A percentile compares a stretch with the other conserved stretches of the same genome.
These are phyloP conservation scores for Psilopogon haemacephalus DNA, from an alignment of 2,113 vertebrate genomes.

Conservation along the genomic window DNA sequence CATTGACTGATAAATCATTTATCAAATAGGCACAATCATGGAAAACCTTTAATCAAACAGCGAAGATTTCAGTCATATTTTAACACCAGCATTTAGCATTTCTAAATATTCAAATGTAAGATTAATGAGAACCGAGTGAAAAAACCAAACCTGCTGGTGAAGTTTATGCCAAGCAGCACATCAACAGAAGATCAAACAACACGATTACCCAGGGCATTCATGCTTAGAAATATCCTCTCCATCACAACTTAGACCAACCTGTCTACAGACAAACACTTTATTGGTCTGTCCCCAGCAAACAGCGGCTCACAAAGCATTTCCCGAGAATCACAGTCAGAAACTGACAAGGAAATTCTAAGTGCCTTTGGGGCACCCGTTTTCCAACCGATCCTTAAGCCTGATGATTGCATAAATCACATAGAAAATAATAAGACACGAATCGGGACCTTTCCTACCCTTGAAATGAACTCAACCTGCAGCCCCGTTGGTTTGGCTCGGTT, in stretches of 20 bases:
- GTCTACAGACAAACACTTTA: background rate
- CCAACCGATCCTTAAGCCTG: background rate
- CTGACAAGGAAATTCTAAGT: background rate
- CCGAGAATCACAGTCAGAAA: background rate
- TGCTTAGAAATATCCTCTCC: background rate
- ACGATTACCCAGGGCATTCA: background rate
- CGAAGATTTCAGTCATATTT: conserved; percentile 1
- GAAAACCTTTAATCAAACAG: background rate
- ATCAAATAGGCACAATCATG: conserved; percentile 13
- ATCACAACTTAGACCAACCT: background rate
- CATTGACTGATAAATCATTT: background rate
- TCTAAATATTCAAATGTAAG: conserved; percentile 18
- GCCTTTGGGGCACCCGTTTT: background rate
- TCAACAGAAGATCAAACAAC: background rate
- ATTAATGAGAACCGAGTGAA: background rate
- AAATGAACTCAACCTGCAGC: background rate
- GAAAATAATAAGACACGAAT: background rate
- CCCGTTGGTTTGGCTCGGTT: background rate
- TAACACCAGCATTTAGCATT: background rate
- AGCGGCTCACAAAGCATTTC: rapidly evolving
- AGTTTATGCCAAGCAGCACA: background rate
- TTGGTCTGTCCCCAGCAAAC: background rate
- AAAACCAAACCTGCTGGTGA: background rate
- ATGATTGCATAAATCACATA: background rate
- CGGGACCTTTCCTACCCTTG: background rate